Evolutionary conservation across 2,797 vertebrate genomes (phyloP).

Genomic region (Spea hammondii): DNA sequence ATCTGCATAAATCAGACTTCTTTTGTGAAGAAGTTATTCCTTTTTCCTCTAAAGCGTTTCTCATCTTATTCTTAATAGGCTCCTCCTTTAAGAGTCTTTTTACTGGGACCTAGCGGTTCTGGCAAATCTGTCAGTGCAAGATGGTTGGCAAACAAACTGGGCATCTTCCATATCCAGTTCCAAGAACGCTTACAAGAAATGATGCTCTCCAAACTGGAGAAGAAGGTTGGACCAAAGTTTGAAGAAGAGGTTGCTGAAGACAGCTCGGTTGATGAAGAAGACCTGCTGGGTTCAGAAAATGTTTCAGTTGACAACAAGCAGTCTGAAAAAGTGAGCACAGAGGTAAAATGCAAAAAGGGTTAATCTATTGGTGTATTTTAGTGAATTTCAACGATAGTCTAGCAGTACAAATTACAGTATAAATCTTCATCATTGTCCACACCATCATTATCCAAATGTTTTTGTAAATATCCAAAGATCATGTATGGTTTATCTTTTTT

Average conservation of each 20-base stretch:
- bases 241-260: conserved; percentile 69
- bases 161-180: conserved; percentile 91
- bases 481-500: neutral
- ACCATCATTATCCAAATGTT: no score
- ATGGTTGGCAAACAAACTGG: conserved; percentile 79
- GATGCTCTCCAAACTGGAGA: conserved; percentile 79
- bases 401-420: no score
- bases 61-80: conserved; percentile 66
- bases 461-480: no score
- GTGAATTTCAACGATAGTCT: neutral
- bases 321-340: conserved; percentile 43
- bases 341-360: conserved; percentile 54
- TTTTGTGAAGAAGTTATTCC: no score
- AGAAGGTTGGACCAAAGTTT: conserved; percentile 65
- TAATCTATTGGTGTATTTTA: neutral
- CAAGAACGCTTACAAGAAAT: conserved; percentile 85
- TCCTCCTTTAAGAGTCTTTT: conserved; percentile 80
- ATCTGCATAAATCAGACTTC: no score
- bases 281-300: conserved; percentile 47
- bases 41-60: neutral
- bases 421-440: no score
- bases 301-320: conserved; percentile 55
- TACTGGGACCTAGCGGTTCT: conserved; percentile 81
- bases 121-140: conserved; percentile 82
- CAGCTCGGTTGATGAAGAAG: conserved; percentile 49